Percentiles rank a stretch among this genome's conserved stretches.
Evolutionary conservation across 2,888 invertebrate species (phyloP).

Genomic region (Gymnoscelis rufifasciata): DNA sequence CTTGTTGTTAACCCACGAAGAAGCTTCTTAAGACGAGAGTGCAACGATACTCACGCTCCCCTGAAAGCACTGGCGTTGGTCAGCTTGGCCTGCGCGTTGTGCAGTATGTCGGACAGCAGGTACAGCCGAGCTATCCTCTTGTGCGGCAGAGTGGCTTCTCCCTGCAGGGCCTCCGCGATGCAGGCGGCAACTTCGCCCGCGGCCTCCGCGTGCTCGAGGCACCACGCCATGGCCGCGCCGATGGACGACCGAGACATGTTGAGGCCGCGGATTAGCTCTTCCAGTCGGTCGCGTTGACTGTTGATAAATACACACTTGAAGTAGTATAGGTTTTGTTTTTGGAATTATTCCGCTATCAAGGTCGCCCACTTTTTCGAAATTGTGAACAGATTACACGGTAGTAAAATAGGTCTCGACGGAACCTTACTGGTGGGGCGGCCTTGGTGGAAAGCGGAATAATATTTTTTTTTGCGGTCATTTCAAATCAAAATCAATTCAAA

Average conservation of each 20-base stretch:
- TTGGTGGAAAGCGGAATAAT: too few relatives aligned
- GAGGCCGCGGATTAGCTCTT: conserved; percentile 92
- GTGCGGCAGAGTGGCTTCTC: conserved; percentile 85
- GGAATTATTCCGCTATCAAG: too few relatives aligned
- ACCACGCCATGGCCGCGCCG: conserved; percentile 98
- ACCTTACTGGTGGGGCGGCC: too few relatives aligned
- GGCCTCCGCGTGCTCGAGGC: conserved; percentile 98
- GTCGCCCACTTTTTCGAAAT: too few relatives aligned
- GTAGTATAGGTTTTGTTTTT: neutral
- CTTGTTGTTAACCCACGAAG: too few relatives aligned
- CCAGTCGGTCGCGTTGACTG: conserved; percentile 94
- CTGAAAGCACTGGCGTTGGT: conserved; percentile 96
- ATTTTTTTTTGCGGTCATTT: too few relatives aligned
- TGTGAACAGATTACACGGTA: too few relatives aligned
- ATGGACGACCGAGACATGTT: conserved; percentile 89
- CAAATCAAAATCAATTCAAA: too few relatives aligned
- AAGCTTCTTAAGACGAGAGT: neutral
- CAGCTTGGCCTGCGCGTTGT: conserved; percentile 97
- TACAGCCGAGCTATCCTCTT: conserved; percentile 96
- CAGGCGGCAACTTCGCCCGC: conserved; percentile 97
- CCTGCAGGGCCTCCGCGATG: conserved; percentile 91
- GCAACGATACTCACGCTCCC: conserved; percentile 82
- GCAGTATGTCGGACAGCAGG: conserved; percentile 96
- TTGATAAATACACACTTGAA: conserved; percentile 18
- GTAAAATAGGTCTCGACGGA: too few relatives aligned